A percentile compares a stretch with the other conserved stretches of the same genome.
Evolutionary conservation across 2,888 invertebrate species (phyloP).

Genomic region (Hyalella azteca): DNA sequence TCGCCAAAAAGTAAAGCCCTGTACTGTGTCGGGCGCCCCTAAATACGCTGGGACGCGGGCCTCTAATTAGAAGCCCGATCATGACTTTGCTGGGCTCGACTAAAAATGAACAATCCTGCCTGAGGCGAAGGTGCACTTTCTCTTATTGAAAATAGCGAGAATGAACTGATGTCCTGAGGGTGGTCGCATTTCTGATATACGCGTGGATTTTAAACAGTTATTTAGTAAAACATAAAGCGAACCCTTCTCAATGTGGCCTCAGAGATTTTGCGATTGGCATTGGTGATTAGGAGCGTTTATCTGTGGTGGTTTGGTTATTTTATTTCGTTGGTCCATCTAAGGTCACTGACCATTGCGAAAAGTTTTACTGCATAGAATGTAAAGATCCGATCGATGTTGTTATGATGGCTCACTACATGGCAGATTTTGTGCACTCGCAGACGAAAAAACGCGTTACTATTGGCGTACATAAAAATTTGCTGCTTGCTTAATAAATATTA

Average conservation of each 20-base stretch:
- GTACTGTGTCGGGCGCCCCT: background rate
- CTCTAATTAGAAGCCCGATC: conserved; percentile 9
- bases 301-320: too few relatives aligned
- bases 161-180: background rate
- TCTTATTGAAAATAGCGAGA: background rate
- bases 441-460: too few relatives aligned
- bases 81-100: background rate
- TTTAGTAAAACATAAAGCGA: background rate
- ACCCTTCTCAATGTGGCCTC: background rate
- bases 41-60: background rate
- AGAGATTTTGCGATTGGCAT: background rate
- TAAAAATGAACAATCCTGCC: background rate
- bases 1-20: conserved; percentile 8
- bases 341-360: too few relatives aligned
- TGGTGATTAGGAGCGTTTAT: background rate
- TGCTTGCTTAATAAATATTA: too few relatives aligned
- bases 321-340: too few relatives aligned
- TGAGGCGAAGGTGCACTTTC: too few relatives aligned
- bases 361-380: too few relatives aligned
- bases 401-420: too few relatives aligned
- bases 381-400: too few relatives aligned
- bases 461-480: too few relatives aligned
- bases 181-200: background rate
- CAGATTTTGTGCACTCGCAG: too few relatives aligned
- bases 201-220: background rate